A percentile compares a stretch with the other conserved stretches of the same genome.
phyloP scores from a whole-genome alignment of 2,888 invertebrate genomes.

The Drosophila kanekoi region DNA sequence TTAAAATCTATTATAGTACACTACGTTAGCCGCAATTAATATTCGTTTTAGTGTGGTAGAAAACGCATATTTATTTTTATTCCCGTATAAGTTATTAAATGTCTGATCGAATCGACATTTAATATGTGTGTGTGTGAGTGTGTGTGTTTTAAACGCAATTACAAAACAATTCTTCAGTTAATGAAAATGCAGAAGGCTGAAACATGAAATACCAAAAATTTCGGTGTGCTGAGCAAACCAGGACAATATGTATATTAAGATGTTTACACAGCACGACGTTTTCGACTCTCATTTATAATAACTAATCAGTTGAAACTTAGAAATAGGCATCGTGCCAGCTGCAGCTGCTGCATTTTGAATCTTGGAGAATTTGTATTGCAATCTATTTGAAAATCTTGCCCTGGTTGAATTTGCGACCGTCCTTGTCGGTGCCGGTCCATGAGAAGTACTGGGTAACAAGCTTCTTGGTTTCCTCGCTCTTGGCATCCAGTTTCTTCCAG shows the following conservation, averaged over 20 bases:
- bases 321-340: constrained; percentile 51
- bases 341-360: constrained; percentile 47
- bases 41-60: constrained; percentile 25
- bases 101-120: constrained; percentile 54
- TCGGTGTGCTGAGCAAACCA: constrained; percentile 59
- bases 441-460: constrained; percentile 95
- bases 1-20: no score
- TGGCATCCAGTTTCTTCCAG: constrained; percentile 97
- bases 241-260: constrained; percentile 37
- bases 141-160: constrained; percentile 35
- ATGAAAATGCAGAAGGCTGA: constrained; percentile 62
- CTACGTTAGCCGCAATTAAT: background rate
- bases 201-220: constrained; percentile 25
- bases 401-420: constrained; percentile 97
- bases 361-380: constrained; percentile 47
- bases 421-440: constrained; percentile 94
- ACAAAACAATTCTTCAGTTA: constrained; percentile 56
- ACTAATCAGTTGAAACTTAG: constrained; percentile 69
- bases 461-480: constrained; percentile 92
- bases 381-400: constrained; percentile 99
- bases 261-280: constrained; percentile 59
- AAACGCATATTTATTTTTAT: constrained; percentile 53
- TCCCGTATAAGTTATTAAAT: constrained; percentile 68
- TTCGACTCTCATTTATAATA: constrained; percentile 51
- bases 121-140: constrained; percentile 13